phyloP scores from a whole-genome alignment of 2,113 vertebrate species.

The Petrocephalus microphthalmus region DNA sequence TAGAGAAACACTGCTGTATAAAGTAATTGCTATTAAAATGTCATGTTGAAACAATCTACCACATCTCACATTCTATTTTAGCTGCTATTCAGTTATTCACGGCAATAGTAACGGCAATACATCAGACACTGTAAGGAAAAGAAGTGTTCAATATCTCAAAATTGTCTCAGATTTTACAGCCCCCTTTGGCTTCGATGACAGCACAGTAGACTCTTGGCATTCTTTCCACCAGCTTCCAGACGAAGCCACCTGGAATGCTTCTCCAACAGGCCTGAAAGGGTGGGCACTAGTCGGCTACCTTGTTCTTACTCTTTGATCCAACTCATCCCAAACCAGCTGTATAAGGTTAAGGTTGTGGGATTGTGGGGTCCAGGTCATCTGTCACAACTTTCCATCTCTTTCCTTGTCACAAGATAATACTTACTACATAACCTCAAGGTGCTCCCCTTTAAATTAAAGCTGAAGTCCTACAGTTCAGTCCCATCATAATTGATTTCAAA shows the following conservation, averaged over 20 bases:
- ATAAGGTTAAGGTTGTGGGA: not conserved
- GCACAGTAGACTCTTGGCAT: not conserved
- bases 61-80: too few relatives aligned
- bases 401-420: not conserved
- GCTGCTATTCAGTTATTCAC: not conserved
- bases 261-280: not conserved
- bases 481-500: not conserved
- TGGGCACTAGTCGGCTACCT: too few relatives aligned
- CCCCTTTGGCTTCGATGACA: not conserved
- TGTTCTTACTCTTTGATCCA: not conserved
- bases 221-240: not conserved
- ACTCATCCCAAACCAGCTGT: too few relatives aligned
- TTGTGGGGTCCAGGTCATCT: not conserved
- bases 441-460: not conserved
- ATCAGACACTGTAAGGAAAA: not conserved
- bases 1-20: not conserved
- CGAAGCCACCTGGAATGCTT: not conserved
- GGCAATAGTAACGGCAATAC: not conserved
- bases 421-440: not conserved
- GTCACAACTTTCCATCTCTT: not conserved
- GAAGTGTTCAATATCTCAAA: not conserved
- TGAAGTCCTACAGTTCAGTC: not conserved
- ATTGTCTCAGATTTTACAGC: not conserved
- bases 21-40: not conserved
- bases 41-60: not conserved